Conservation (phyloP, 2,888 invertebrate species). For the Eupithecia pulchellata region DNA sequence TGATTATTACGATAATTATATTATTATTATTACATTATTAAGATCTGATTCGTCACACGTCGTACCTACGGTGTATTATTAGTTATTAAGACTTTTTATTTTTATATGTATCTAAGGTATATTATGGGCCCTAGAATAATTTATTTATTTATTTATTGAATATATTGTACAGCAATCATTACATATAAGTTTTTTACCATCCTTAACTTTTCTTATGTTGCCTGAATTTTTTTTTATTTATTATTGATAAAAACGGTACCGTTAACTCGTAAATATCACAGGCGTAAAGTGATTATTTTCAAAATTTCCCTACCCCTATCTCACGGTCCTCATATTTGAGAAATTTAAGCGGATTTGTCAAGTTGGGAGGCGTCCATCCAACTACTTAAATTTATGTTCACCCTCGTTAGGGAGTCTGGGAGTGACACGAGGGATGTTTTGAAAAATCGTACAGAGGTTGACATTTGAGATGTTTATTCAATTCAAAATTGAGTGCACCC, state of each 20-base stretch:
- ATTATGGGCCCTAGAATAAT: too few relatives aligned
- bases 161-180: too few relatives aligned
- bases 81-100: too few relatives aligned
- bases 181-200: too few relatives aligned
- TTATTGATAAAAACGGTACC: conserved; percentile 1
- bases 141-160: too few relatives aligned
- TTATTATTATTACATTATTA: too few relatives aligned
- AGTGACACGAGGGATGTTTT: conserved; percentile 61
- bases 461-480: conserved; percentile 22
- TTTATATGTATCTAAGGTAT: too few relatives aligned
- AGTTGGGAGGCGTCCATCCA: conserved; percentile 62
- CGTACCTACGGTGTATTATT: too few relatives aligned
- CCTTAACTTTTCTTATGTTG: too few relatives aligned
- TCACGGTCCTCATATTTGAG: conserved; percentile 60
- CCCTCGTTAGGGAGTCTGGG: conserved; percentile 66
- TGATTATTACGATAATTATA: too few relatives aligned
- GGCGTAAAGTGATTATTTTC: conserved; percentile 61
- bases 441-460: conserved; percentile 49
- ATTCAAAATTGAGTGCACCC: background rate
- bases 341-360: conserved; percentile 76
- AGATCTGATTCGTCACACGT: too few relatives aligned
- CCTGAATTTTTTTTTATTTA: too few relatives aligned
- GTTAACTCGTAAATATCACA: conserved; percentile 29
- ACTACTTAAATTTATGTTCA: conserved; percentile 65
- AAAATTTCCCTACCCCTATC: conserved; percentile 58